Evolutionary conservation across 2,113 vertebrate genomes (phyloP).

Genomic region (Ramphastos sulfuratus): DNA sequence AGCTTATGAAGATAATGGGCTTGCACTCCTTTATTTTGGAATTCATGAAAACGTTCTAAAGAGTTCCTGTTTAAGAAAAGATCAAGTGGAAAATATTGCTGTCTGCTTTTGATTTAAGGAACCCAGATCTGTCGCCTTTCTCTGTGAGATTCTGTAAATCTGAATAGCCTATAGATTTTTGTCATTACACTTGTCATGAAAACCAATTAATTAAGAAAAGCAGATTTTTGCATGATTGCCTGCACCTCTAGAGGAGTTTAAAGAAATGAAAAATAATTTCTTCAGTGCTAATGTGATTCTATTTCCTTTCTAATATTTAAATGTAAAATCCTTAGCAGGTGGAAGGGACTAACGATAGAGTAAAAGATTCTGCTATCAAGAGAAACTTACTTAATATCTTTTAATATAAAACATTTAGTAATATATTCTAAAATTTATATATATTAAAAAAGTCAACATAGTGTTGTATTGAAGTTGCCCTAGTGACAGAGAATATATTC

Average conservation of each 20-base stretch:
- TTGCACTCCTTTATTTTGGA: background rate
- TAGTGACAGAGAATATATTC: background rate
- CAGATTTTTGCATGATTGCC: background rate
- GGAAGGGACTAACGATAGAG: background rate
- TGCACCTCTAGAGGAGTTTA: background rate
- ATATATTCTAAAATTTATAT: background rate
- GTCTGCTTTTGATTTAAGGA: background rate
- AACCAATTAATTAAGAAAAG: background rate
- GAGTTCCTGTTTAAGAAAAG: background rate
- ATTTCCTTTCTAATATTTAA: background rate
- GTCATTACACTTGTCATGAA: background rate
- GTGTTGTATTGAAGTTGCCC: background rate
- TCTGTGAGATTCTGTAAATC: background rate
- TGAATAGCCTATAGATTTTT: background rate
- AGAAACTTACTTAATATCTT: background rate
- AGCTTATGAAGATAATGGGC: background rate
- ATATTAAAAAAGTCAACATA: background rate
- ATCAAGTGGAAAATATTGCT: background rate
- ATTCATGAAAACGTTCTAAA: background rate
- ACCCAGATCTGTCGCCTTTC: background rate
- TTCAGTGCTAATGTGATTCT: background rate
- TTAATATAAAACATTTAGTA: background rate
- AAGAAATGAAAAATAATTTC: background rate
- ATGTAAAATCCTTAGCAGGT: background rate
- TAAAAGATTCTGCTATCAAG: background rate